phyloP scores from a whole-genome alignment of 2,797 vertebrate genomes.

The Lepus oiostolus region DNA sequence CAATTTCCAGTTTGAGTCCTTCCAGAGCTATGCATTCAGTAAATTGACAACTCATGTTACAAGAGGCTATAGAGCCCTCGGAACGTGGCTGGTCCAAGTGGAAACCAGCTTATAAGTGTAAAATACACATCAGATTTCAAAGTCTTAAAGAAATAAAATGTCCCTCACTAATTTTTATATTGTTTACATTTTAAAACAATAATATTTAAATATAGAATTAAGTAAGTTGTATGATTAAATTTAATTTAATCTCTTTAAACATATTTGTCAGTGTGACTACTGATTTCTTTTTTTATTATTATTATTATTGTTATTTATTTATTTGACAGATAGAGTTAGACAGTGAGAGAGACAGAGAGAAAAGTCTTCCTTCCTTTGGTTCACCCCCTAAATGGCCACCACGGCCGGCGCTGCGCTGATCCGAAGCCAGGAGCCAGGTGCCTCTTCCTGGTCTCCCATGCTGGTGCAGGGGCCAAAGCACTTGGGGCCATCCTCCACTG shows the following conservation, averaged over 20 bases:
- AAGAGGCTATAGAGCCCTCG: neutral
- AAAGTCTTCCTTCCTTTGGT: no score
- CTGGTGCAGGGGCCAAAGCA: no score
- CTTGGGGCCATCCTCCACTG: no score
- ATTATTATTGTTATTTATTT: no score
- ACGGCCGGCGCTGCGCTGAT: no score
- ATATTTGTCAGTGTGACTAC: neutral
- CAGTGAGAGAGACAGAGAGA: no score
- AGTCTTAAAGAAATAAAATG: neutral
- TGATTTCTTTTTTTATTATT: neutral
- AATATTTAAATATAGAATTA: neutral
- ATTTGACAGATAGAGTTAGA: no score
- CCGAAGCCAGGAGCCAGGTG: no score
- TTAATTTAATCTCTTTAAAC: constrained; percentile 2
- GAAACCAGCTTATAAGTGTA: neutral
- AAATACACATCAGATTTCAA: neutral
- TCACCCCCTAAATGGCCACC: no score
- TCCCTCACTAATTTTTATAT: neutral
- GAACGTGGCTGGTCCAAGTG: neutral
- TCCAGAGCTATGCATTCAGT: neutral
- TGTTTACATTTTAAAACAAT: neutral
- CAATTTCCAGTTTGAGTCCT: neutral
- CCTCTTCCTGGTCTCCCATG: no score
- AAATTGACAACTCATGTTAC: neutral
- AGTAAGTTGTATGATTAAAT: neutral